Percentiles rank a stretch among this genome's conserved stretches.
These are phyloP conservation scores for Nephrotoma appendiculata DNA, from an alignment of 2,888 invertebrate species.

Conservation along the genomic window DNA sequence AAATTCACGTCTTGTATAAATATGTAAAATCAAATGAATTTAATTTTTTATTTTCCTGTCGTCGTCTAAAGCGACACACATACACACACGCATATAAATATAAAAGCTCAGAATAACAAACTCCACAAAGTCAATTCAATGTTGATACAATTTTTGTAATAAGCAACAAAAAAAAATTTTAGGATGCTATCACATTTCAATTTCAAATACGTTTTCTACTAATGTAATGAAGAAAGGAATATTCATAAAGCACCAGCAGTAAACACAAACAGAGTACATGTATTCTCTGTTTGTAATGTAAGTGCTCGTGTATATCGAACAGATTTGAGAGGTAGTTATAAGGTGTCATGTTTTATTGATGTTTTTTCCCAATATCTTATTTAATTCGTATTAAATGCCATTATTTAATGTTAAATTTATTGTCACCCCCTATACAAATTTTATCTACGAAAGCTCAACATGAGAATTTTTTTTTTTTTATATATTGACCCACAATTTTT, in stretches of 20 bases:
- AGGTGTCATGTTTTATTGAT: not conserved
- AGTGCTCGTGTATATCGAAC: not conserved
- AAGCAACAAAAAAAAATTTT: not conserved
- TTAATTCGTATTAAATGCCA: not conserved
- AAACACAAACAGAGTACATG: not conserved
- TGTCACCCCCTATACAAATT: not conserved
- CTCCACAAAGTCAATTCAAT: not conserved
- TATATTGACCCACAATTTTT: not conserved
- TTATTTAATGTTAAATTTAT: not conserved
- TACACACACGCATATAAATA: not conserved
- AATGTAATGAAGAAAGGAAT: not conserved
- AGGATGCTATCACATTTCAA: not conserved
- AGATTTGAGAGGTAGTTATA: not conserved
- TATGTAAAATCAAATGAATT: not conserved
- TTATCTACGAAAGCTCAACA: not conserved
- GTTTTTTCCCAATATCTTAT: not conserved
- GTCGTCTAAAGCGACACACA: not conserved
- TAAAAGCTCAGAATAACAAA: not conserved
- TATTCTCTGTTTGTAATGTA: too few species aligned
- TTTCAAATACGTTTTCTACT: not conserved
- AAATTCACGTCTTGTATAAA: not conserved
- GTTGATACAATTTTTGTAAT: not conserved
- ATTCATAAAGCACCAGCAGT: not conserved
- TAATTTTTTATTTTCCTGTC: not conserved
- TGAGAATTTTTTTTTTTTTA: too few species aligned